phyloP scores from a whole-genome alignment of 2,113 vertebrate species.

The Cygnus buccinator region DNA sequence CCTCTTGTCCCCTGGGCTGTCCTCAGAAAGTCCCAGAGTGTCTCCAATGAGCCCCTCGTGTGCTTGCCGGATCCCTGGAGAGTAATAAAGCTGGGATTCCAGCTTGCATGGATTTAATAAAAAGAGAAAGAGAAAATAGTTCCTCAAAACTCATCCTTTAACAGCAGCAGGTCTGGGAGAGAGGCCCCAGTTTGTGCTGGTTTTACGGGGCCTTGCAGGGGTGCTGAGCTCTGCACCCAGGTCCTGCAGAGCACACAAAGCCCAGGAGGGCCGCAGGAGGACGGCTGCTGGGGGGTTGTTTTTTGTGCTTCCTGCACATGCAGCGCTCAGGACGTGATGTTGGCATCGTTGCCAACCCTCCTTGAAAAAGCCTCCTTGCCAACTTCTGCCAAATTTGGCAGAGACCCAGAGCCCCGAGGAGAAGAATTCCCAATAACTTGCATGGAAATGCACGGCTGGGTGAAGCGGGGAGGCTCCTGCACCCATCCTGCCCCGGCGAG shows the following conservation, averaged over 20 bases:
- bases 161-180: background rate
- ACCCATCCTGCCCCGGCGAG: accelerated
- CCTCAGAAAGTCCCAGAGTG: background rate
- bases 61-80: background rate
- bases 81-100: background rate
- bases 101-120: background rate
- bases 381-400: background rate
- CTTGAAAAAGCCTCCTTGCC: background rate
- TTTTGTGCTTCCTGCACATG: background rate
- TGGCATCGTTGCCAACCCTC: background rate
- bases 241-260: accelerated
- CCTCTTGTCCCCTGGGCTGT: background rate
- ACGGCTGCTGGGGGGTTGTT: background rate
- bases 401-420: background rate
- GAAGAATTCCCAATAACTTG: background rate
- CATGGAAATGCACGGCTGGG: background rate
- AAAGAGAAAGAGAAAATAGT: background rate
- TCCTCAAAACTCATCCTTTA: background rate
- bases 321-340: accelerated
- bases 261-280: accelerated
- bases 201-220: accelerated
- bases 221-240: background rate
- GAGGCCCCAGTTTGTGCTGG: accelerated
- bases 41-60: background rate
- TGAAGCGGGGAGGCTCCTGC: background rate